A percentile compares a stretch with the other conserved stretches of the same genome.
Evolutionary conservation across 2,113 vertebrate species (phyloP).

Genomic region (Pungitius pungitius): DNA sequence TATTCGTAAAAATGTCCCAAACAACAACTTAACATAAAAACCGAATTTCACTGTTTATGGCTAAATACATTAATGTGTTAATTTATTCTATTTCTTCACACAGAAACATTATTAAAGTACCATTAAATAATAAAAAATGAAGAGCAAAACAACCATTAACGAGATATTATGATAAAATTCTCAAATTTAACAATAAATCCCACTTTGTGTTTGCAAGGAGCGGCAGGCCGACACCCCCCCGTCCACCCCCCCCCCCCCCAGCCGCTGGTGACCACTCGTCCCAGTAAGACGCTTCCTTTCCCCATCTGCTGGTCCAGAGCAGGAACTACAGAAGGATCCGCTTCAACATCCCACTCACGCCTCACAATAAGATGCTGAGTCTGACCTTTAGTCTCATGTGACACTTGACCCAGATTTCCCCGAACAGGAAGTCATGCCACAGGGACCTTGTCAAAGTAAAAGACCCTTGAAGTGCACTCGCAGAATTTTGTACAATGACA

Average conservation of each 20-base stretch:
- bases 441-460: slow-evolving; percentile 14
- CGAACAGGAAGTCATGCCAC: slow-evolving; percentile 31
- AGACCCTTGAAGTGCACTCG: too few species aligned
- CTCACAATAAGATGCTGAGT: slow-evolving; percentile 21
- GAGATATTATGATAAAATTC: too few species aligned
- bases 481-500: too few species aligned
- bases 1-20: too few species aligned
- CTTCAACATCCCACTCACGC: background rate
- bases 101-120: background rate
- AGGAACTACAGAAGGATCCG: slow-evolving; percentile 55
- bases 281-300: slow-evolving; percentile 70
- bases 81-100: background rate
- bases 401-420: slow-evolving; percentile 32
- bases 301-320: slow-evolving; percentile 75
- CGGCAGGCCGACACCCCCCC: too few species aligned
- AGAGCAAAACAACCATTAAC: background rate
- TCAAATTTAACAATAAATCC: too few species aligned
- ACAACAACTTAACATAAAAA: background rate
- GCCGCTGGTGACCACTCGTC: slow-evolving; percentile 17
- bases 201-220: too few species aligned
- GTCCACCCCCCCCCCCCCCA: too few species aligned
- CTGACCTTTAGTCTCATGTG: slow-evolving; percentile 38
- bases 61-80: background rate
- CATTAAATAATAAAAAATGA: background rate
- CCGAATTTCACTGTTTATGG: background rate